Conservation (phyloP, 2,888 invertebrate species). For the Drosophila algonquin region DNA sequence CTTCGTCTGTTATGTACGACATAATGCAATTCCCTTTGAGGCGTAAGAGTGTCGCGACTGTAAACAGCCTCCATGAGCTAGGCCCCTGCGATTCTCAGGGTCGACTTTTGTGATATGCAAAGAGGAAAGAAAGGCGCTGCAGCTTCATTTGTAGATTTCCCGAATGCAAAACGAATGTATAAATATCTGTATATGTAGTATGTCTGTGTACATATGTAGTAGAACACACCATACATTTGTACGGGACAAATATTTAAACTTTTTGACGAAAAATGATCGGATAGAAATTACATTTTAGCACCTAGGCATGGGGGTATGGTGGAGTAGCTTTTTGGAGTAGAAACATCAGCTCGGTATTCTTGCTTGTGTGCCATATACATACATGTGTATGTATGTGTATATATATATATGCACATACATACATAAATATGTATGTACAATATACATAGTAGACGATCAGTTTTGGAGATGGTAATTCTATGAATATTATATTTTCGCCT, state of each 20-base stretch:
- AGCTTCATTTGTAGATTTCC: neutral
- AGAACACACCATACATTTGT: too few relatives aligned
- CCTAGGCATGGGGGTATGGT: too few relatives aligned
- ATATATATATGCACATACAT: too few relatives aligned
- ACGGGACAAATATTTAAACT: too few relatives aligned
- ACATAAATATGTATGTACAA: neutral
- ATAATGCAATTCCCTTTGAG: slow-evolving; percentile 25
- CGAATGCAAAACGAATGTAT: neutral
- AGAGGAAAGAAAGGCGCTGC: neutral
- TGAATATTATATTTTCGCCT: slow-evolving; percentile 2
- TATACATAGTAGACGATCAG: neutral
- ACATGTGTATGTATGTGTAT: too few relatives aligned
- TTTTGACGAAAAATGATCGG: neutral
- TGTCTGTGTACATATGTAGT: too few relatives aligned
- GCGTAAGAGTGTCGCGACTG: slow-evolving; percentile 2
- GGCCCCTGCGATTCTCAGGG: slow-evolving; percentile 15
- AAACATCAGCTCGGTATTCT: neutral
- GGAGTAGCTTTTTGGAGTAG: neutral
- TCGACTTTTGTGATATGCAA: neutral
- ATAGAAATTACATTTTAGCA: neutral
- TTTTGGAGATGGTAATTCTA: neutral
- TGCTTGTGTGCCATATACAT: neutral
- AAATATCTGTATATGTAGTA: too few relatives aligned
- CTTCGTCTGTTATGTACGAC: slow-evolving; percentile 35
- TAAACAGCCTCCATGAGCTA: neutral